These are phyloP conservation scores for Acrobasis consociella DNA, from an alignment of 2,888 invertebrate genomes.

Conservation along the genomic window DNA sequence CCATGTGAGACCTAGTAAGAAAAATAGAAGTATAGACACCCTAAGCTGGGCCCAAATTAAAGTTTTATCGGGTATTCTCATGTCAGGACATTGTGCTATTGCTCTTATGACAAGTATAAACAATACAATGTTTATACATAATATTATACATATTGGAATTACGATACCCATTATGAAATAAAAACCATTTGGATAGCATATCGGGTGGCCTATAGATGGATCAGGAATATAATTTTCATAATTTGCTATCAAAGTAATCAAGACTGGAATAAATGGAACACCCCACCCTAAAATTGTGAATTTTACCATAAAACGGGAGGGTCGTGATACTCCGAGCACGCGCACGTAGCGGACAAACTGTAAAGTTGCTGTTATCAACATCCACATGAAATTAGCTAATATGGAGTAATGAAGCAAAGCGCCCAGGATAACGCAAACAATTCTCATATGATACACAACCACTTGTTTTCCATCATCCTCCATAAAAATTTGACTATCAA, in stretches of 20 bases:
- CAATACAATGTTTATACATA: constrained; percentile 76
- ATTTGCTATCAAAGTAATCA: constrained; percentile 68
- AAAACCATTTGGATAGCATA: constrained; percentile 82
- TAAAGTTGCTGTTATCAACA: constrained; percentile 86
- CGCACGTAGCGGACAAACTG: constrained; percentile 87
- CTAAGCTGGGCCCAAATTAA: constrained; percentile 77
- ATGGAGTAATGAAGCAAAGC: constrained; percentile 86
- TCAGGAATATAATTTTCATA: constrained; percentile 71
- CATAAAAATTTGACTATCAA: constrained; percentile 55
- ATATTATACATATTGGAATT: constrained; percentile 78
- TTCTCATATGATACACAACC: constrained; percentile 48
- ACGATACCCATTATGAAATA: constrained; percentile 76
- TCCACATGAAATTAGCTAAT: constrained; percentile 87
- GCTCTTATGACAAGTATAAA: constrained; percentile 81
- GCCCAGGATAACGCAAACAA: constrained; percentile 82
- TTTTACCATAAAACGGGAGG: constrained; percentile 84
- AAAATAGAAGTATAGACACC: constrained; percentile 82
- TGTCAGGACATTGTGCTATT: constrained; percentile 75
- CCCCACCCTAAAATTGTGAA: constrained; percentile 85
- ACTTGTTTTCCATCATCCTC: constrained; percentile 43
- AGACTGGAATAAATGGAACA: constrained; percentile 80
- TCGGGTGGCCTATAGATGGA: constrained; percentile 43
- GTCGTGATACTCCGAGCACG: constrained; percentile 82
- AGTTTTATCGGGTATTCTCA: constrained; percentile 65
- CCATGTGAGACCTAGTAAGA: constrained; percentile 84